These are phyloP conservation scores for Chaetogeoica ovagalla DNA, from an alignment of 2,888 invertebrate species.

Conservation along the genomic window DNA sequence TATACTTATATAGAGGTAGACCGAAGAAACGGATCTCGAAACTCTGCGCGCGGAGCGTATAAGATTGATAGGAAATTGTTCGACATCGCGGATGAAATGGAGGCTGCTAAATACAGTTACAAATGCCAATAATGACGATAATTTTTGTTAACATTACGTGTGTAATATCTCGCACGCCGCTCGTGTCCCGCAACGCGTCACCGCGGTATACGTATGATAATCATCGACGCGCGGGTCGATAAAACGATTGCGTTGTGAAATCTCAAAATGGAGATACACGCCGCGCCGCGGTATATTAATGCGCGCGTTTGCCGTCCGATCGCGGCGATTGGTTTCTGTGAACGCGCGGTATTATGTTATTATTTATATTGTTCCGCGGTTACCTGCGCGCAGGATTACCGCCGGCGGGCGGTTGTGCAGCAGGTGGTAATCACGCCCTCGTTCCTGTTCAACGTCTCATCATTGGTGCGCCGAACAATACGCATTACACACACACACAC, in stretches of 20 bases:
- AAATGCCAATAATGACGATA: too few species aligned
- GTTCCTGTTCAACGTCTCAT: background rate
- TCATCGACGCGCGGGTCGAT: background rate
- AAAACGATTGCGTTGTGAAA: background rate
- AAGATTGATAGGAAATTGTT: too few species aligned
- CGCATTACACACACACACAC: background rate
- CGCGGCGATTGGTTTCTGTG: slow-evolving; percentile 7
- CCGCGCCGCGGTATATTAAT: background rate
- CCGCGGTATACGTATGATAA: too few species aligned
- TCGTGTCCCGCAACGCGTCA: too few species aligned
- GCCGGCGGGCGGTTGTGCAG: background rate
- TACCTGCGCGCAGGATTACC: slow-evolving; percentile 26
- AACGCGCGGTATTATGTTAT: background rate
- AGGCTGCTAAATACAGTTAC: too few species aligned
- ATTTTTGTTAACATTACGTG: too few species aligned
- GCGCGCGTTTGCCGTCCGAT: too few species aligned
- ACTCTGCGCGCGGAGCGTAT: too few species aligned
- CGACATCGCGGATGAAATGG: too few species aligned
- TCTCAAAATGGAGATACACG: background rate
- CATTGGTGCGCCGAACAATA: slow-evolving; percentile 37
- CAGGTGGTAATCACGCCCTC: slow-evolving; percentile 48
- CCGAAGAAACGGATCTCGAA: too few species aligned
- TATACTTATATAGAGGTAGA: too few species aligned
- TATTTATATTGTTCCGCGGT: background rate
- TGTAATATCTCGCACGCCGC: too few species aligned